A percentile compares a stretch with the other conserved stretches of the same genome.
Evolutionary conservation across 2,888 invertebrate species (phyloP).

Genomic region (Polydrusus cervinus): DNA sequence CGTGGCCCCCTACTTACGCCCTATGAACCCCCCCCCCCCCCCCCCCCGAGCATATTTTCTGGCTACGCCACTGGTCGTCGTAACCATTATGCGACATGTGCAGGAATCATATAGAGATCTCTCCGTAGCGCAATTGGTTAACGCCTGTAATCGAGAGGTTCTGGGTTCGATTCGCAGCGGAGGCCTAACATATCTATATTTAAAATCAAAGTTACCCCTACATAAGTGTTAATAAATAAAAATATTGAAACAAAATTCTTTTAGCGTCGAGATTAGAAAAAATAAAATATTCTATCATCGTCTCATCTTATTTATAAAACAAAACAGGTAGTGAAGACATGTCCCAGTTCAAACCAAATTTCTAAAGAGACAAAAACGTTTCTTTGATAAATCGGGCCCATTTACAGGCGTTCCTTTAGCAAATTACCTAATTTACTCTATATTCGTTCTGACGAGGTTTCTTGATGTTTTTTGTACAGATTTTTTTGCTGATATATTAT

Average conservation of each 20-base stretch:
- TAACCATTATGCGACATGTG: no score
- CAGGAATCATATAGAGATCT: no score
- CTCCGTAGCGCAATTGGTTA: no score
- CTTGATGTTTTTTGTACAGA: constrained; percentile 23
- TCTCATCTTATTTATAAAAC: constrained; percentile 27
- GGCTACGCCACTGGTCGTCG: no score
- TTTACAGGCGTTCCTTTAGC: constrained; percentile 45
- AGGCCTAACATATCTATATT: no score
- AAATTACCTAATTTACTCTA: constrained; percentile 50
- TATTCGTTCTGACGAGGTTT: constrained; percentile 37
- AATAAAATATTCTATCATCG: background rate
- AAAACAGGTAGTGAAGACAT: constrained; percentile 29
- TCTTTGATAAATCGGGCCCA: constrained; percentile 46
- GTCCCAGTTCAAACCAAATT: constrained; percentile 19
- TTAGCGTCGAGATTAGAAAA: background rate
- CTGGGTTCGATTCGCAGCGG: no score
- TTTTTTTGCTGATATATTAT: constrained; percentile 23
- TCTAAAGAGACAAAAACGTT: constrained; percentile 25
- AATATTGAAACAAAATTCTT: background rate
- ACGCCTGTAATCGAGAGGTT: no score
- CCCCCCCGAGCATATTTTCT: no score
- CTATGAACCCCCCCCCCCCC: no score
- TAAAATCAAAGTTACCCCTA: no score
- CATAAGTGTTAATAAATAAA: no score
- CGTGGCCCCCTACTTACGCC: no score